These are phyloP conservation scores for Ctenicera cuprea DNA, from an alignment of 2,888 invertebrate genomes.

Conservation along the genomic window DNA sequence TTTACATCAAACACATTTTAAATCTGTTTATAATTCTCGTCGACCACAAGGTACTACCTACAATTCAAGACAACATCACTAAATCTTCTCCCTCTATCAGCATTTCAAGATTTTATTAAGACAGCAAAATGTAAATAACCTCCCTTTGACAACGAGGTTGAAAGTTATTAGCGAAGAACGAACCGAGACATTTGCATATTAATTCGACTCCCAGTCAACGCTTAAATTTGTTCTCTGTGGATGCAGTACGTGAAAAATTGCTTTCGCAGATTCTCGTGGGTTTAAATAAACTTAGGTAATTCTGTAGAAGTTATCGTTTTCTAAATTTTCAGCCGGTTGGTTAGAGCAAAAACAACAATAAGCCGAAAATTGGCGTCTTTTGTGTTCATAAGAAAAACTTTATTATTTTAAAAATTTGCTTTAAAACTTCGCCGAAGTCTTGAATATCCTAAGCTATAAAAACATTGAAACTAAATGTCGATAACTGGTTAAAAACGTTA, in stretches of 20 bases:
- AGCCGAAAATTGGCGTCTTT: no score
- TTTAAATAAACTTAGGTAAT: no score
- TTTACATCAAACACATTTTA: no score
- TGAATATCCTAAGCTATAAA: background rate
- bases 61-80: no score
- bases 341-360: no score
- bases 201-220: background rate
- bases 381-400: no score
- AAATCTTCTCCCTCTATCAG: background rate
- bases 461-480: background rate
- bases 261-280: no score
- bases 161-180: conserved; percentile 6
- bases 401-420: no score
- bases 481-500: conserved; percentile 13
- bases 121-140: conserved; percentile 22
- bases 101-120: conserved; percentile 1
- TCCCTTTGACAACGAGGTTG: conserved; percentile 20
- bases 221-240: background rate
- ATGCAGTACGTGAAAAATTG: background rate
- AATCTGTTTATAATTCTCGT: no score
- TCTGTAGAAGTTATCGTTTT: no score
- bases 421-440: background rate
- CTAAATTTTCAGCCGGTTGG: no score
- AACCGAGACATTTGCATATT: conserved; percentile 15
- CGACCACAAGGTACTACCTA: no score